Evolutionary conservation across 1,140 invertebrate species (phyloP).

Genomic region (Macrobrachium nipponense): DNA sequence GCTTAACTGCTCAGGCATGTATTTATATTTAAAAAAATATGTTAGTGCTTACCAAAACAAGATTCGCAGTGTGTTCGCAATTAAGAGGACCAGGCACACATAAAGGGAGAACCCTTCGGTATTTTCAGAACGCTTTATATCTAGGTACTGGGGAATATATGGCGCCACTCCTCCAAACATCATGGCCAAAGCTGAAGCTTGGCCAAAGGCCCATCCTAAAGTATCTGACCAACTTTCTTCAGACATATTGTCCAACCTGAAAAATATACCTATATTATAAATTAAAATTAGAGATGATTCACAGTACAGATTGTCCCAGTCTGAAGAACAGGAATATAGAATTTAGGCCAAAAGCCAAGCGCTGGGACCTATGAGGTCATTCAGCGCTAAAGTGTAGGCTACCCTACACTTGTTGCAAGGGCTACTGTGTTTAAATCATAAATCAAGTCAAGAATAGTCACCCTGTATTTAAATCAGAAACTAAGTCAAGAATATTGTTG

Average conservation of each 20-base stretch:
- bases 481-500: too few species aligned
- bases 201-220: slow-evolving; percentile 26
- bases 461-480: too few species aligned
- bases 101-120: slow-evolving; percentile 96
- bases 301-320: too few species aligned
- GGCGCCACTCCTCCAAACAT: slow-evolving; percentile 90
- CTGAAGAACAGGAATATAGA: too few species aligned
- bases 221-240: slow-evolving; percentile 42
- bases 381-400: too few species aligned
- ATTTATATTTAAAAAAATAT: slow-evolving; percentile 10
- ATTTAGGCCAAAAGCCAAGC: too few species aligned
- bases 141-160: slow-evolving; percentile 93
- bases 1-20: background rate
- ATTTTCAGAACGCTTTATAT: slow-evolving; percentile 91
- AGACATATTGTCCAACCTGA: slow-evolving; percentile 40
- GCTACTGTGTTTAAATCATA: too few species aligned
- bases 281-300: too few species aligned
- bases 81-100: slow-evolving; percentile 92
- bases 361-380: too few species aligned
- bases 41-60: slow-evolving; percentile 91
- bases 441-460: too few species aligned
- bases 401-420: too few species aligned
- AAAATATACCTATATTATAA: background rate
- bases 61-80: slow-evolving; percentile 96
- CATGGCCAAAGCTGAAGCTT: slow-evolving; percentile 75